These are phyloP conservation scores for Epizoanthus ramosus DNA, from an alignment of 92 coral and sea anemone genomes.

Conservation along the genomic window DNA sequence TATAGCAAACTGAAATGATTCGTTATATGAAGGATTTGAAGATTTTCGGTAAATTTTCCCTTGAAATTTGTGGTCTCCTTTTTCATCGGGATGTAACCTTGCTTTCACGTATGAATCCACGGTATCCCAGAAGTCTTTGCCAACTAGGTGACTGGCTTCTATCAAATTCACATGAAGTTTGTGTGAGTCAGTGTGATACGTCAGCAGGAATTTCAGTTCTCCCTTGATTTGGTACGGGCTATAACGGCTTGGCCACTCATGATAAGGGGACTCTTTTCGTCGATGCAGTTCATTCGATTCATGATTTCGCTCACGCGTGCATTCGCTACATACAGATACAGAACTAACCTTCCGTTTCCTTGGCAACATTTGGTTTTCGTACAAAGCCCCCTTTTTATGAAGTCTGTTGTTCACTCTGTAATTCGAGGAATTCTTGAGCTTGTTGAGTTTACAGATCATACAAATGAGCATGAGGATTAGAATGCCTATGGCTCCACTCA, in stretches of 20 bases:
- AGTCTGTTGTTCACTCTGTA: constrained; percentile 54
- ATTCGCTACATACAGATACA: constrained; percentile 66
- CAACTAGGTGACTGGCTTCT: constrained; percentile 72
- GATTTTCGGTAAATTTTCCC: constrained; percentile 61
- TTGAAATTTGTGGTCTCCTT: constrained; percentile 55
- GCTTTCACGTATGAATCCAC: constrained; percentile 79
- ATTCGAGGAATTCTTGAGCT: constrained; percentile 66
- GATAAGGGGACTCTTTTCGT: constrained; percentile 24
- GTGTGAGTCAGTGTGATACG: constrained; percentile 56
- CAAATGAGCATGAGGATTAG: constrained; percentile 89
- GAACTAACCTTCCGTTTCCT: constrained; percentile 30
- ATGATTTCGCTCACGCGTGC: constrained; percentile 53
- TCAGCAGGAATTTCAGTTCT: constrained; percentile 63
- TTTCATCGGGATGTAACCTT: constrained; percentile 64
- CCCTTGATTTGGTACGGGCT: constrained; percentile 72
- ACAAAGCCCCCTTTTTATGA: constrained; percentile 15
- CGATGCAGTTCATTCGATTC: constrained; percentile 1
- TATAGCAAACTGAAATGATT: constrained; percentile 61
- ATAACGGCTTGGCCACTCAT: constrained; percentile 22
- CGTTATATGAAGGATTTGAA: constrained; percentile 60
- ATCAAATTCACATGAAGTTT: constrained; percentile 59
- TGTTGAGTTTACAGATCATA: constrained; percentile 85
- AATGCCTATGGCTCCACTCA: constrained; percentile 81
- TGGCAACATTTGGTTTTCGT: constrained; percentile 35
- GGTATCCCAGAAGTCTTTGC: constrained; percentile 90